Conservation (phyloP, 2,797 vertebrate species). For the Hippoglossus hippoglossus region DNA sequence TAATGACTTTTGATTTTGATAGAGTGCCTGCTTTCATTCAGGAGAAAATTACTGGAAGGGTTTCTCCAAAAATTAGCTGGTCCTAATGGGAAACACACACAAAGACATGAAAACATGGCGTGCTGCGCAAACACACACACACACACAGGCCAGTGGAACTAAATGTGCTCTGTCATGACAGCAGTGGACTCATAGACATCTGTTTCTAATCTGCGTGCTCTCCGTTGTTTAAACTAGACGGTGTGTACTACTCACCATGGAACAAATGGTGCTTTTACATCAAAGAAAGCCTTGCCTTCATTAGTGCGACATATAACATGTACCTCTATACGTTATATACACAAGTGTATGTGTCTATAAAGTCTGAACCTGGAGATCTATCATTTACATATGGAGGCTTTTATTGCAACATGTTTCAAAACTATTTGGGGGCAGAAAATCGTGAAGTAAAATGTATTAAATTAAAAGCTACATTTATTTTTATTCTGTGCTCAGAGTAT, state of each 20-base stretch:
- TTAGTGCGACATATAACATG: slow-evolving; percentile 25
- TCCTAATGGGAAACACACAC: slow-evolving; percentile 74
- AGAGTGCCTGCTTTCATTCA: slow-evolving; percentile 11
- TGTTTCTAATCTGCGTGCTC: slow-evolving; percentile 75
- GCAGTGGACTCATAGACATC: slow-evolving; percentile 75
- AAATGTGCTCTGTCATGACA: slow-evolving; percentile 72
- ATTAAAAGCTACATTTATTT: slow-evolving; percentile 9
- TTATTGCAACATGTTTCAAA: slow-evolving; percentile 30
- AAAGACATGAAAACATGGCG: slow-evolving; percentile 41
- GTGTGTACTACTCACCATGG: slow-evolving; percentile 54
- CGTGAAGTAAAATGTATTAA: slow-evolving; percentile 9
- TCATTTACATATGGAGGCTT: slow-evolving; percentile 10
- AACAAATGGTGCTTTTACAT: slow-evolving; percentile 41
- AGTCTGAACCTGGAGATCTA: neutral
- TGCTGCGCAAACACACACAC: slow-evolving; percentile 22
- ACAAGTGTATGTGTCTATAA: slow-evolving; percentile 1
- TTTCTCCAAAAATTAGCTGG: slow-evolving; percentile 70
- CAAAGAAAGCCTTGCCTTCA: slow-evolving; percentile 35
- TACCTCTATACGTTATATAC: slow-evolving; percentile 17
- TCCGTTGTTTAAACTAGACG: slow-evolving; percentile 73
- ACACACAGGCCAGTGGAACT: slow-evolving; percentile 35
- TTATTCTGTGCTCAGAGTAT: neutral
- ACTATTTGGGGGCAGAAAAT: neutral
- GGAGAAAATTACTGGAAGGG: slow-evolving; percentile 61
- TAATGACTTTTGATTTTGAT: slow-evolving; percentile 53